Base-by-base conservation (phyloP, 1,140 invertebrate genomes). In the Rhyacophila brunnea region DNA sequence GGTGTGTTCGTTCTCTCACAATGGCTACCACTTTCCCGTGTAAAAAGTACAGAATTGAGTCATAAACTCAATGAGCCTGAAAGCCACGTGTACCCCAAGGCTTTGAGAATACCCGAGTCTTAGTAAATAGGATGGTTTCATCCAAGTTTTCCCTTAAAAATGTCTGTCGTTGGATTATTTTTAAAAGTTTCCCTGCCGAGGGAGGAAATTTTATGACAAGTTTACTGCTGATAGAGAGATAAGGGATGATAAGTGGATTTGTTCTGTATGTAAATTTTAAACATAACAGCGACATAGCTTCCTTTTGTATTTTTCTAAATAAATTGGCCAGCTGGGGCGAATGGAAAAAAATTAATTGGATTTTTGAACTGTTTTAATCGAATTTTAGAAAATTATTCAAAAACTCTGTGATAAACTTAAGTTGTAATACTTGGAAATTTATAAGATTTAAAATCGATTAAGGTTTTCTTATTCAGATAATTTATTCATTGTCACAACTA, bases 141-240 rank as follows among this genome's bases (percentile, higher is more conserved):
- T 45, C 10, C 10, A 17, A 57, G 23, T 58, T 64, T 60, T 48
- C 38, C 55, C 40, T 60, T 36, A 57, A 62, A 53, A 64, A 64
- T 45, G 54, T 60, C 42, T 40, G 49, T 20, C 51, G 35, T 40
- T 43, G 48, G 52, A 56, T 54, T 59, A 57, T 64, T 64, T 65
- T 57, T 59, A 58, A 63, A 60, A 61, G 43, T 59, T 65, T 58
- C 48, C 48, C 43, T 49, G 38, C 43, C 53, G 35, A 19, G 51
- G 55, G 57, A 51, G 55, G 57, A 51, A 57, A 45, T 65, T 65
- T 65, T 65, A 65, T 60, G 63, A 58, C 58, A 60, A 60, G 54
- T 65, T 65, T 65, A 65, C 63, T 65, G 63, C 63, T 65, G 58
- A 65, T 65, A 61, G 58, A 58, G 51, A 51, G 59, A 65, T 65